phyloP scores from a whole-genome alignment of 2,113 vertebrate species.

The Istiophorus platypterus region DNA sequence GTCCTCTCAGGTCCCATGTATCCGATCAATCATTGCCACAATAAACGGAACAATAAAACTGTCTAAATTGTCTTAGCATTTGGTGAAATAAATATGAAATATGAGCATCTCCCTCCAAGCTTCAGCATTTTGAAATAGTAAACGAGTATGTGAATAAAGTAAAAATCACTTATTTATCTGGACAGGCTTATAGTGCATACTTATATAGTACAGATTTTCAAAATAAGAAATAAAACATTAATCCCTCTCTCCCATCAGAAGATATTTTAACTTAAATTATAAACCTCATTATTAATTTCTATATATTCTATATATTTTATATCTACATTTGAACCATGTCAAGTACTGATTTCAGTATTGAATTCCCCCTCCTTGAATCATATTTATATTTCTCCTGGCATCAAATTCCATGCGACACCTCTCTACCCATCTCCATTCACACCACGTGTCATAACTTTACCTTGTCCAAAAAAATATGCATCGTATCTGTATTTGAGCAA shows the following conservation, averaged over 20 bases:
- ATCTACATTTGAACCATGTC: no score
- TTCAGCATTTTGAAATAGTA: no score
- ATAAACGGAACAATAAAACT: background rate
- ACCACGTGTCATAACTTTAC: background rate
- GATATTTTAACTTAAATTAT: no score
- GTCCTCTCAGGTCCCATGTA: background rate
- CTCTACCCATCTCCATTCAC: background rate
- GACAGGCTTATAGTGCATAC: no score
- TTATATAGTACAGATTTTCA: no score
- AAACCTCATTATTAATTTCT: no score
- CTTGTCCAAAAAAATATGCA: slow-evolving; percentile 19
- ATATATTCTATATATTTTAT: no score
- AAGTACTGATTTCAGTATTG: no score
- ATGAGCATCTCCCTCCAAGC: background rate
- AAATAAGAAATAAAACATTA: no score
- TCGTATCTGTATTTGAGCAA: slow-evolving; percentile 38
- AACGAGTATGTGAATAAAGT: background rate
- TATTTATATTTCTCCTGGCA: background rate
- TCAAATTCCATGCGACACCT: background rate
- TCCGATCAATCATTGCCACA: background rate
- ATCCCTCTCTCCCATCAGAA: no score
- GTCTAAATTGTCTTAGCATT: background rate
- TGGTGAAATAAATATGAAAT: background rate
- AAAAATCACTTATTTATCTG: no score
- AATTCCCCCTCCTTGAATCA: background rate